phyloP scores from a whole-genome alignment of 2,797 vertebrate species.

The Helostoma temminkii region DNA sequence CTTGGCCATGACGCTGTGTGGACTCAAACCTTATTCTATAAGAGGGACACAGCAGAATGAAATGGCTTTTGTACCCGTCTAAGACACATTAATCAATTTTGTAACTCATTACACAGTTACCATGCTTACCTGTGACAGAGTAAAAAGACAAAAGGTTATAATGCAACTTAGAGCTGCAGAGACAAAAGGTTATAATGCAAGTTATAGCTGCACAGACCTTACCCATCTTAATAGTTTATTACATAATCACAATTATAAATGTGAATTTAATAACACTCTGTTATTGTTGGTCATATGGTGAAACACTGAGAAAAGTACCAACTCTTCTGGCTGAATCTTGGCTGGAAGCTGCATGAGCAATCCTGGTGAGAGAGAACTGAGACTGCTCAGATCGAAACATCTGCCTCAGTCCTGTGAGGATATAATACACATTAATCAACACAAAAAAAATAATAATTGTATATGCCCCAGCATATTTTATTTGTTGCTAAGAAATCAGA shows the following conservation, averaged over 20 bases:
- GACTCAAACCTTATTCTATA: conserved; percentile 10
- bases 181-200: neutral
- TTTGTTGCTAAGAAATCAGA: neutral
- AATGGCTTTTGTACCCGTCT: neutral
- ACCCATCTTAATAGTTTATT: neutral
- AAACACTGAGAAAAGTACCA: conserved; percentile 25
- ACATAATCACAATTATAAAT: conserved; percentile 11
- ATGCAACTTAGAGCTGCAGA: neutral
- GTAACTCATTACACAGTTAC: conserved; percentile 55
- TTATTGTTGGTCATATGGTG: neutral
- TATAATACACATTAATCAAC: neutral
- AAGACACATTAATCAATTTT: neutral
- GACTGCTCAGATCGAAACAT: conserved; percentile 2
- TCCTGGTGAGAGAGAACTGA: conserved; percentile 1
- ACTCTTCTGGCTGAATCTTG: conserved; percentile 17
- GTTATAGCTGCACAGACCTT: neutral
- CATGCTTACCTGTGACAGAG: no score
- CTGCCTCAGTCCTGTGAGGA: conserved; percentile 22
- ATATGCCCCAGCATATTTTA: neutral
- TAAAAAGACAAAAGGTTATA: neutral
- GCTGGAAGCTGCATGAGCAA: conserved; percentile 20
- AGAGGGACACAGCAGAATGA: neutral
- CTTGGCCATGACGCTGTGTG: conserved; percentile 54
- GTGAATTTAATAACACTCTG: neutral
- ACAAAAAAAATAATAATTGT: neutral